These are phyloP conservation scores for Theristicus caerulescens DNA, from an alignment of 2,113 vertebrate species.

Conservation along the genomic window DNA sequence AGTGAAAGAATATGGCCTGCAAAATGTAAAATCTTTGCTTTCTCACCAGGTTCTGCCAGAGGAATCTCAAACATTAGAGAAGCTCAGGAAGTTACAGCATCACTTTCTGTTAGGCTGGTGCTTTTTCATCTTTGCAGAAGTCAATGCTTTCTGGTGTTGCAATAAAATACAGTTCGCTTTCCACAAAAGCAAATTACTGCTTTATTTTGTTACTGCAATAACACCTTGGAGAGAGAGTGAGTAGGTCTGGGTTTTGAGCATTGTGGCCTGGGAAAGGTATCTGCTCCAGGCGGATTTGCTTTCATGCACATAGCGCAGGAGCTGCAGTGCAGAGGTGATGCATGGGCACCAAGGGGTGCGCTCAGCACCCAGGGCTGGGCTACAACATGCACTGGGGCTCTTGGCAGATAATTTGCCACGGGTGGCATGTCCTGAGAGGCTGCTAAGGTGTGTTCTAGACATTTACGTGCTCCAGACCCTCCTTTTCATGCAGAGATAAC, in stretches of 20 bases:
- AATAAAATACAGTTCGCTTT: not conserved
- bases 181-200: not conserved
- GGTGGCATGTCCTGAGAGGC: not conserved
- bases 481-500: not conserved
- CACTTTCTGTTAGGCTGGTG: not conserved
- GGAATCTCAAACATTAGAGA: not conserved
- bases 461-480: not conserved
- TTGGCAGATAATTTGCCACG: not conserved
- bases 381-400: not conserved
- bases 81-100: not conserved
- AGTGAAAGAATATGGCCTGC: not conserved
- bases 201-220: not conserved
- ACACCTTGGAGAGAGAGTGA: not conserved
- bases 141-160: not conserved
- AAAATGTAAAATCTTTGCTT: not conserved
- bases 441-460: not conserved
- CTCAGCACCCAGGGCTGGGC: not conserved
- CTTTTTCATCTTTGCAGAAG: not conserved
- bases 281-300: not conserved
- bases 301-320: not conserved
- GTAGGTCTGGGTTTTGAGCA: not conserved
- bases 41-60: not conserved
- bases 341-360: fast-evolving
- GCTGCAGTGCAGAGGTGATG: not conserved
- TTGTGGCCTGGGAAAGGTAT: not conserved